These are phyloP conservation scores for Gymnorhina tibicen DNA, from an alignment of 2,113 vertebrate species.

Conservation along the genomic window DNA sequence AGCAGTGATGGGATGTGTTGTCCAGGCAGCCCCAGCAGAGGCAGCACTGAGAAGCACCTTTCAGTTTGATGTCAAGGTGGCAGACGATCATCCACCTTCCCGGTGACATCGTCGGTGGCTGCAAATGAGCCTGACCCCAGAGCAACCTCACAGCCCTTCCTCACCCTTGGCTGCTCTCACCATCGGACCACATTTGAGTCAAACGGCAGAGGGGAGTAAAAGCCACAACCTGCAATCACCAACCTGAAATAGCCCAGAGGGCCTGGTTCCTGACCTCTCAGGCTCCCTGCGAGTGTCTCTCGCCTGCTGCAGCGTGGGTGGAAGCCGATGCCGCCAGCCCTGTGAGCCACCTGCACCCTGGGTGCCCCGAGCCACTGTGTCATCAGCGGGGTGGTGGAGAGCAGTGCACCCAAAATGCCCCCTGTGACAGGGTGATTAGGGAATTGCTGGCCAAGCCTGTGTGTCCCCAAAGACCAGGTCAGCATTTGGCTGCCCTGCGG, in stretches of 20 bases:
- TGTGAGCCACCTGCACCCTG: not conserved
- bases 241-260: slow-evolving; percentile 18
- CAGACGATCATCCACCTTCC: not conserved
- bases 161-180: slow-evolving; percentile 30
- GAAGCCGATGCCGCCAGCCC: fast-evolving
- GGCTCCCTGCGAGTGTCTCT: not conserved
- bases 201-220: not conserved
- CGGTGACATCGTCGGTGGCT: not conserved
- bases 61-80: not conserved
- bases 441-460: not conserved
- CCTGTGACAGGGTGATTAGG: not conserved
- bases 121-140: not conserved
- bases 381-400: not conserved
- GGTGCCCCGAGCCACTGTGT: fast-evolving
- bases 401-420: not conserved
- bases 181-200: not conserved
- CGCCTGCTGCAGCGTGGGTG: not conserved
- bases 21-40: not conserved
- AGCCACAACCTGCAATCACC: slow-evolving; percentile 29
- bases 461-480: not conserved
- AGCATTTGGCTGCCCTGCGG: not conserved
- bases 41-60: not conserved
- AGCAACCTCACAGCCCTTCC: not conserved
- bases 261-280: not conserved
- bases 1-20: too few species aligned